These are phyloP conservation scores for Calosoma granatense DNA, from an alignment of 1,140 invertebrate genomes.

Conservation along the genomic window DNA sequence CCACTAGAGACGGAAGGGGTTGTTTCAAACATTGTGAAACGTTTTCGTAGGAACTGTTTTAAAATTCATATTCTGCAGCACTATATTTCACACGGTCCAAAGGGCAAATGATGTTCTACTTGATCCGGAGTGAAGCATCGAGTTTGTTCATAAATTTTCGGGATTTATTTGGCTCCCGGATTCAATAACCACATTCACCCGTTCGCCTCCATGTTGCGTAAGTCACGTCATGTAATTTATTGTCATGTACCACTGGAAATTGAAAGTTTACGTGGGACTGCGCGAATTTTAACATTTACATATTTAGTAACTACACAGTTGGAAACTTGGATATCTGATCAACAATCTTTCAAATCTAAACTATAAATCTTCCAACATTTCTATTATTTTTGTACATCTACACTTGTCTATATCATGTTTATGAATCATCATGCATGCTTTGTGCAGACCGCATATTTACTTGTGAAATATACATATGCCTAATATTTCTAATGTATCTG, in stretches of 20 bases:
- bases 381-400: too few species aligned
- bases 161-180: slow-evolving; percentile 5
- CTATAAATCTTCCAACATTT: not conserved
- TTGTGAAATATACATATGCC: too few species aligned
- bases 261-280: too few species aligned
- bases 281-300: not conserved
- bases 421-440: too few species aligned
- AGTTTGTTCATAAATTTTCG: slow-evolving; percentile 8
- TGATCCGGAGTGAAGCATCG: slow-evolving; percentile 3
- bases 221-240: not conserved
- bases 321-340: not conserved
- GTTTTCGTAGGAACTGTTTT: slow-evolving; percentile 5
- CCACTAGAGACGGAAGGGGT: too few species aligned
- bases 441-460: too few species aligned
- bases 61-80: slow-evolving; percentile 6
- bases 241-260: too few species aligned
- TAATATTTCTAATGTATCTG: too few species aligned
- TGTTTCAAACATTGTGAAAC: too few species aligned
- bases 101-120: slow-evolving; percentile 3
- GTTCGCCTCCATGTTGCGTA: not conserved
- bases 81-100: slow-evolving; percentile 6
- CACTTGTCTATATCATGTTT: too few species aligned
- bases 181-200: slow-evolving; percentile 1
- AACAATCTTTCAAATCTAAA: not conserved
- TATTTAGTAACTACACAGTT: not conserved